These are phyloP conservation scores for Drosophila equinoxialis DNA, from an alignment of 1,140 invertebrate genomes.

Conservation along the genomic window DNA sequence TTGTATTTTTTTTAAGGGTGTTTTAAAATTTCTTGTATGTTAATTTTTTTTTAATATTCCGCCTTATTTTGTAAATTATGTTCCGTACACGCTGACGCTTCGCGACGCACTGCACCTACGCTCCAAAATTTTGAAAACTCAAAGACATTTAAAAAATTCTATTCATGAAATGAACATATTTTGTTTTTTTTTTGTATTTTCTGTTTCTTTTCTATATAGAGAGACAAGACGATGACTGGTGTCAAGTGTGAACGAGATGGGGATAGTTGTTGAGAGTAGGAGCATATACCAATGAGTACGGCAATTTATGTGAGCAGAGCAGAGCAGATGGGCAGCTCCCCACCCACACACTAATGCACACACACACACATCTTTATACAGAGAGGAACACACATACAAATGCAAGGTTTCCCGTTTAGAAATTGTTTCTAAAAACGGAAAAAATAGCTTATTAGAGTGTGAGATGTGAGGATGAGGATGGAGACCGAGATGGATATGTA, in stretches of 20 bases:
- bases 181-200: conserved; percentile 5
- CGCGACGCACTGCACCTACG: conserved; percentile 83
- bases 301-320: conserved; percentile 74
- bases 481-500: conserved; percentile 15
- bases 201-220: conserved; percentile 10
- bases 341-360: background rate
- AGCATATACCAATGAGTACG: conserved; percentile 56
- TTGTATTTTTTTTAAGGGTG: background rate
- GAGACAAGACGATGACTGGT: conserved; percentile 5
- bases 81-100: conserved; percentile 78
- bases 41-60: conserved; percentile 16
- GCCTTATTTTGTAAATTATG: conserved; percentile 29
- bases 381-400: conserved; percentile 19
- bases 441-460: conserved; percentile 52
- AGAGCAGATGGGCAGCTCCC: conserved; percentile 63
- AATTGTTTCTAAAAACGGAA: conserved; percentile 77
- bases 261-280: conserved; percentile 48
- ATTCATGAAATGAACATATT: conserved; percentile 58
- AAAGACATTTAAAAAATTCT: conserved; percentile 78
- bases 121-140: conserved; percentile 81
- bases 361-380: conserved; percentile 26
- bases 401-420: conserved; percentile 49
- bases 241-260: conserved; percentile 36
- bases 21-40: background rate
- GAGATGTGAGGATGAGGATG: conserved; percentile 28